Base-by-base conservation (phyloP, 2,797 vertebrate species). In the Nannoperca australis region DNA sequence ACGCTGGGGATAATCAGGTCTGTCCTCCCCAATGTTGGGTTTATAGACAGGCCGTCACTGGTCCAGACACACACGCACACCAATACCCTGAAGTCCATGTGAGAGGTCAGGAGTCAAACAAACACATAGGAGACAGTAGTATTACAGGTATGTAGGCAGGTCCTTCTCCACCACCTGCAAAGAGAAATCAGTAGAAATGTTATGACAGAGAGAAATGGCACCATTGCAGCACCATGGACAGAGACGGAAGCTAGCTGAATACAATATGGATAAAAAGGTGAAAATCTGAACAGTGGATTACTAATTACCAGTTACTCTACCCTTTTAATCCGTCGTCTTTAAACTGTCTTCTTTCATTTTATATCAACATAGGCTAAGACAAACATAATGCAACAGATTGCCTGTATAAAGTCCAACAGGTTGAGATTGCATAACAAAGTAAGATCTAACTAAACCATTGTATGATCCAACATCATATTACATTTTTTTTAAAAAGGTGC, bases 21-120 rank as follows among this genome's bases (percentile, higher is more conserved):
- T 87, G 94, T 84, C 96, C 82, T 90, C 81, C 95, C 97, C 95
- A 77, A 12, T 53, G 5, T 20, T 91, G 95, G 96, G 96, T 86
- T 99, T 97, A 82, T 56, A 93, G 95, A 88, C 93, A 96, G 91
- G 90, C 95, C 96, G 1, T 99, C 98, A 99, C 94, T 60, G 79
- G 87, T 92, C 94, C 95, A 95, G 92, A 84, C 47, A 80, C 47
- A 80, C 84, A 70, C 54, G 65, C 87, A 92, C 90, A 51, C 54
- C 36, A 30, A 81, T 9, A 73, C 77, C 79, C 78, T 77, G 0
- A 1, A 12, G 75, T 81, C 85, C 86, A 86, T 49, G 0, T 47
- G 67, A 88, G 91, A 84, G 68, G 81, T 78, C 63, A 79, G 14
- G 0, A 2, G 27, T 50, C 51, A 71, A n/a, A 51, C 14, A 7